phyloP scores from a whole-genome alignment of 2,888 invertebrate genomes.

The Halictus ligatus region DNA sequence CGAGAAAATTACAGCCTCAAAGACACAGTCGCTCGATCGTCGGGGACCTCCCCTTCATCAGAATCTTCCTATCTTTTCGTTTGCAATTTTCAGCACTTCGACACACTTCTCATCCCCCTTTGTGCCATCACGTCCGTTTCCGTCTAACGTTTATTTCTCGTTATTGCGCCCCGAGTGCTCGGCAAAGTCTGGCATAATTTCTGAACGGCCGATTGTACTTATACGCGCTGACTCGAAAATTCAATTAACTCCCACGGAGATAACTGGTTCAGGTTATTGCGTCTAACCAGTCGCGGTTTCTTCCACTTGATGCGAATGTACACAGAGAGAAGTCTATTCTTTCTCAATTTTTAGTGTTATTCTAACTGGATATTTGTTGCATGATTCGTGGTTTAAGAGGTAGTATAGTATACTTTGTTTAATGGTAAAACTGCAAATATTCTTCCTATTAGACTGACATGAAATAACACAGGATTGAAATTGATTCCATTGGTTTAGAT shows the following conservation, averaged over 20 bases:
- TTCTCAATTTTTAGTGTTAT: too few species aligned
- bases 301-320: neutral
- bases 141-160: constrained; percentile 6
- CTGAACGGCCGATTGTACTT: neutral
- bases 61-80: neutral
- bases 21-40: constrained; percentile 31
- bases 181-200: constrained; percentile 1
- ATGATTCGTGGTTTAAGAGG: too few species aligned
- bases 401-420: too few species aligned
- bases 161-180: constrained; percentile 1
- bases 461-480: too few species aligned
- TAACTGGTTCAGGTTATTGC: neutral
- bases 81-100: constrained; percentile 6
- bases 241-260: neutral
- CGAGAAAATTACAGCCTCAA: constrained; percentile 44
- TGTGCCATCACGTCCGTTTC: constrained; percentile 7
- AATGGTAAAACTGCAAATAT: too few species aligned
- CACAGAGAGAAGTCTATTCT: too few species aligned
- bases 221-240: neutral
- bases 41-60: constrained; percentile 12
- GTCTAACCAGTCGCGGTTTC: neutral
- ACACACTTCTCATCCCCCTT: constrained; percentile 7
- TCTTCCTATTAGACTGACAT: too few species aligned
- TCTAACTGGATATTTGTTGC: too few species aligned
- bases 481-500: too few species aligned